Conservation (phyloP, 2,113 vertebrate genomes). For the Clupea harengus region DNA sequence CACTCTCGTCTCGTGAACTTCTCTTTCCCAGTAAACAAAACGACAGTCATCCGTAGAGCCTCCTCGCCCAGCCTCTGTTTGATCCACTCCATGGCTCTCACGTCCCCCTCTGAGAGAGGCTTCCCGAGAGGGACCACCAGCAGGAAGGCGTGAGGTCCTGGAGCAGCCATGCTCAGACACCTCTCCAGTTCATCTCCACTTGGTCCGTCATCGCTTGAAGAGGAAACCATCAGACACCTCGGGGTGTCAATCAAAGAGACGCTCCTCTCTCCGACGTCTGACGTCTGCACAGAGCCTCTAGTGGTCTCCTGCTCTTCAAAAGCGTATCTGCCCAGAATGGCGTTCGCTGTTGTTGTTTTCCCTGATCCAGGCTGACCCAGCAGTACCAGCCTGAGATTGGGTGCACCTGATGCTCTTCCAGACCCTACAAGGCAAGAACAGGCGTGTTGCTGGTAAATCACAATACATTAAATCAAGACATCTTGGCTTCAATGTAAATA, state of each 20-base stretch:
- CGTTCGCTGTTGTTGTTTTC: constrained; percentile 11
- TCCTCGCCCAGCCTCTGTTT: constrained; percentile 27
- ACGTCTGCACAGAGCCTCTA: background rate
- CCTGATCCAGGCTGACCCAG: background rate
- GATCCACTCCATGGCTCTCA: background rate
- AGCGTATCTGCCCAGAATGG: background rate
- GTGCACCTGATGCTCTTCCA: background rate
- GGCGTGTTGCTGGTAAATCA: background rate
- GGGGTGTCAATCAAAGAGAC: constrained; percentile 50
- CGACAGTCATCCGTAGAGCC: constrained; percentile 28
- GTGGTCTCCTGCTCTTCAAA: constrained; percentile 4
- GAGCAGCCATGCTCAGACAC: constrained; percentile 15
- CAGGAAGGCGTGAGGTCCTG: constrained; percentile 43
- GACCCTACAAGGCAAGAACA: background rate
- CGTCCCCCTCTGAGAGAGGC: background rate
- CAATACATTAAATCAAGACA: background rate
- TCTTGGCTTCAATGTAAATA: too few species aligned
- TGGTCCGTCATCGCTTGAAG: background rate
- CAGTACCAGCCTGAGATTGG: background rate
- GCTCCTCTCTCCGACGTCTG: background rate
- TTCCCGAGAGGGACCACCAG: constrained; percentile 27
- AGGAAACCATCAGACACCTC: constrained; percentile 41
- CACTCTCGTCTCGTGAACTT: background rate
- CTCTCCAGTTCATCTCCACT: background rate
- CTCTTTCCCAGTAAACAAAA: constrained; percentile 48